A percentile compares a stretch with the other conserved stretches of the same genome.
Evolutionary conservation across 2,113 vertebrate genomes (phyloP).

Genomic region (Microcebus murinus): DNA sequence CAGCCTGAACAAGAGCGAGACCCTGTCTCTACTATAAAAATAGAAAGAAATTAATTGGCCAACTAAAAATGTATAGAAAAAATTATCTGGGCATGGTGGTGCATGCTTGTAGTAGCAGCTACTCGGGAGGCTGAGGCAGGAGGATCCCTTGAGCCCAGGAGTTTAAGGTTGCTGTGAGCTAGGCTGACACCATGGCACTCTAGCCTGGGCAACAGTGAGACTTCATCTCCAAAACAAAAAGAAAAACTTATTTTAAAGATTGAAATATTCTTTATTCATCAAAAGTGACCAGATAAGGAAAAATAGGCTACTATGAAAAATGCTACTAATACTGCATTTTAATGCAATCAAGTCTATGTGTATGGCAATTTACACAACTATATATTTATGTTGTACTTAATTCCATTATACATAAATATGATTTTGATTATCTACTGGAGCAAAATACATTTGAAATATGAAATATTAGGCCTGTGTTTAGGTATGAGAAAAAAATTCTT

Average conservation of each 20-base stretch:
- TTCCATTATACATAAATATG: neutral
- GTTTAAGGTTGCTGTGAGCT: too few relatives aligned
- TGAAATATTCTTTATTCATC: neutral
- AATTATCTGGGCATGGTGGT: too few relatives aligned
- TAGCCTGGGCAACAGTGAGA: too few relatives aligned
- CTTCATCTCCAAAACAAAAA: too few relatives aligned
- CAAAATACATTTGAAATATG: slow-evolving; percentile 20
- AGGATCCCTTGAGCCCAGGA: too few relatives aligned
- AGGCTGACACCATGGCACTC: too few relatives aligned
- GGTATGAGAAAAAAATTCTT: neutral
- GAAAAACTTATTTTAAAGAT: neutral
- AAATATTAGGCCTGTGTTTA: neutral
- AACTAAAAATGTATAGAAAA: too few relatives aligned
- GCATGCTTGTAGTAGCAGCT: too few relatives aligned
- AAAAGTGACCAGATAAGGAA: neutral
- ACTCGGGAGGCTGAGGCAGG: too few relatives aligned
- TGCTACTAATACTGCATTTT: neutral
- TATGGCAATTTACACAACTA: neutral
- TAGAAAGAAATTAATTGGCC: too few relatives aligned
- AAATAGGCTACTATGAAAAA: neutral
- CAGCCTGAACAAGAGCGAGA: too few relatives aligned
- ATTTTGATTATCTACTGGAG: neutral
- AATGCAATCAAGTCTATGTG: neutral
- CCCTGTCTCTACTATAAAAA: too few relatives aligned
- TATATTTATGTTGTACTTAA: neutral